Evolutionary conservation across 1,140 invertebrate genomes (phyloP).

Genomic region (Riptortus pedestris): DNA sequence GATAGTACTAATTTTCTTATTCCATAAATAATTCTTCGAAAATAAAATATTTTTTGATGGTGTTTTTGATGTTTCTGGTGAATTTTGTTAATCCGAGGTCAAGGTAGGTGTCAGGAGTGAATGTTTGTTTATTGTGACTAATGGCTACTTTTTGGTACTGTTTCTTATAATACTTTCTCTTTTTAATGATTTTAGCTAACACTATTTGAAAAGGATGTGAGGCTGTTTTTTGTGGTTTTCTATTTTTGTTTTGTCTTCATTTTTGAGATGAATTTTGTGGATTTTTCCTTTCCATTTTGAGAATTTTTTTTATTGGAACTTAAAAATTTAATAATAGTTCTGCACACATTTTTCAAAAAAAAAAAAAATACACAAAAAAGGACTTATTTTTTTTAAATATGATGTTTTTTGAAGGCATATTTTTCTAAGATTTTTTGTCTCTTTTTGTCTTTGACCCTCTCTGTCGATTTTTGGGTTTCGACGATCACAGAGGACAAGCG

Average conservation of each 20-base stretch:
- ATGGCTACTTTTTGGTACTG: neutral
- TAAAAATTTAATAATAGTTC: neutral
- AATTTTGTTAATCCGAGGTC: neutral
- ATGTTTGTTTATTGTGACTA: neutral
- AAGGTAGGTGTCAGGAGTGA: neutral
- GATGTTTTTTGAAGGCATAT: slow-evolving; percentile 18
- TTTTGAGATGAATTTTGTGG: slow-evolving; percentile 18
- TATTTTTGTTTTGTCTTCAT: neutral
- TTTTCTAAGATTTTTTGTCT: slow-evolving; percentile 25
- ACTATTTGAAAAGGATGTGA: slow-evolving; percentile 1
- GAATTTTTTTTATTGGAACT: neutral
- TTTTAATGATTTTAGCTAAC: slow-evolving; percentile 1
- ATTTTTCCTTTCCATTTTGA: neutral
- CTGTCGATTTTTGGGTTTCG: slow-evolving; percentile 26
- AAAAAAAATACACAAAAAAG: neutral
- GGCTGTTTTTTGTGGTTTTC: slow-evolving; percentile 8
- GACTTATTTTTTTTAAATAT: slow-evolving; percentile 9
- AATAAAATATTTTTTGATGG: neutral
- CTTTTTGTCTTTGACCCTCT: slow-evolving; percentile 23
- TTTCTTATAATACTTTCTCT: neutral
- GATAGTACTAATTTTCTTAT: neutral
- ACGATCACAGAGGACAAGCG: slow-evolving; percentile 20
- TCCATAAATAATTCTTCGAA: neutral
- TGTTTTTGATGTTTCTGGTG: neutral
- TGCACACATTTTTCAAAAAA: slow-evolving; percentile 15